Base-by-base conservation (phyloP, 2,888 invertebrate genomes). In the Dioctria rufipes region DNA sequence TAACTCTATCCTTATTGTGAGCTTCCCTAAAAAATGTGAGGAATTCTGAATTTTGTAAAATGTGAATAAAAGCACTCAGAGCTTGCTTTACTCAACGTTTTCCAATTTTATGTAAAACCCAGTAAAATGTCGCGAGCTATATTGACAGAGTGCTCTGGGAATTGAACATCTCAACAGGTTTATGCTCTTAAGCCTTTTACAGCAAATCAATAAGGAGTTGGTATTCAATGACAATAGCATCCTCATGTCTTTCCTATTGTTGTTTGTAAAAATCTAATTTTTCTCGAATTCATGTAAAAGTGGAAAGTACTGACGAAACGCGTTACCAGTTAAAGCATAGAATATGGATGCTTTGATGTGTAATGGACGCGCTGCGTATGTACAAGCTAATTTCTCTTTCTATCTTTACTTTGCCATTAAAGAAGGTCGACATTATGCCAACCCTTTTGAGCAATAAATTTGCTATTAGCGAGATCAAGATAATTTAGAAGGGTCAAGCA, bases 141-240 rank as follows among this genome's bases (percentile, higher is more conserved):
- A 65, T 78, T 65, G 78, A 46, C 65, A 37, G 63, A 65, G 63
- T 88, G 88, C 86, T 87, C 84, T 84, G 88, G 87, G 87, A 87
- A 87, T 87, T 86, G 85, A 81, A 84, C 86, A 87, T 86, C 87
- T 87, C 87, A 87, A 87, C 87, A 87, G 87, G 86, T 87, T 87
- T 86, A 85, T 86, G 88, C 87, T 86, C 86, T 87, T 79, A 82
- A 65, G 73, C 67, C 79, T 79, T 80, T 69, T 80, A 82, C 58
- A 67, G 73, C 51, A 73, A 73, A 73, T 73, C 73, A 73, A 73
- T 73, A 73, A 40, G n/a, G 9, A 37, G 71, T n/a, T 25, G 25
- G 42, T 60, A 54, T 8, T 73, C 73, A 58, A 73, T 73, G 73
- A 42, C 54, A 58, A 73, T 58, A 9, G 54, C 54, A n/a, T 54